Base-by-base conservation (phyloP, 2,113 vertebrate species). In the Triplophysa siluroides region DNA sequence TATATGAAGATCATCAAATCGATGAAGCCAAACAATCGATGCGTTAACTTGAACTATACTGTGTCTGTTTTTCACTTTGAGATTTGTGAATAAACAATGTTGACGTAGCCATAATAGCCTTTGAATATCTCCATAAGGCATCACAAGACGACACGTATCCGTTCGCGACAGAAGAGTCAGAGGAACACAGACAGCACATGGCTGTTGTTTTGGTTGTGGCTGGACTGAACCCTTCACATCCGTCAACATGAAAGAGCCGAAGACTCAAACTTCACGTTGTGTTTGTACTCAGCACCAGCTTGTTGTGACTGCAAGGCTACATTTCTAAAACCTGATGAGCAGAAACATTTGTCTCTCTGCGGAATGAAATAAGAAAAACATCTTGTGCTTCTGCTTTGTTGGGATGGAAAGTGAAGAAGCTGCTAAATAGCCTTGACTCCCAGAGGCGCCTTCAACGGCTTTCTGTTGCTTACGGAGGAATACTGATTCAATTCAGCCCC, bases 251-350 rank as follows among this genome's bases (percentile, higher is more conserved):
- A 38, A 38, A 38, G 33, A 38, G 33, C 6, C 8, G 33, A 8
- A 38, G 7, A 7, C 33, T 38, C 33, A 38, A 38, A 38, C 33
- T 38, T 54, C 9, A 33, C 19, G 54, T 29, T 70, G 50, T 33
- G 18, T 70, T 52, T 70, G 16, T 33, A 38, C 33, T 7, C 33
- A 38, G 6, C 33, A 38, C 33, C 33, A 21, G 45, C 45, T 65
- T 21, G 61, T 21, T 78, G 67, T 63, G 63, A 76, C 72, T 72
- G 19, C 66, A 65, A 50, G 50, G 61, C 56, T 24, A 41, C 33
- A 58, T 60, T 73, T 73, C 52, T 38, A 13, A 58, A 41, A 43
- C 29, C 9, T 41, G 60, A 23, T 18, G 16, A 41, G 13, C 14
- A 47, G 47, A 23, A 14, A 50, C 19, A 12, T 63, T 24, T 67